Percentiles rank a stretch among this genome's conserved stretches.
Conservation (phyloP, 2,888 invertebrate genomes). For the Elegia similella region DNA sequence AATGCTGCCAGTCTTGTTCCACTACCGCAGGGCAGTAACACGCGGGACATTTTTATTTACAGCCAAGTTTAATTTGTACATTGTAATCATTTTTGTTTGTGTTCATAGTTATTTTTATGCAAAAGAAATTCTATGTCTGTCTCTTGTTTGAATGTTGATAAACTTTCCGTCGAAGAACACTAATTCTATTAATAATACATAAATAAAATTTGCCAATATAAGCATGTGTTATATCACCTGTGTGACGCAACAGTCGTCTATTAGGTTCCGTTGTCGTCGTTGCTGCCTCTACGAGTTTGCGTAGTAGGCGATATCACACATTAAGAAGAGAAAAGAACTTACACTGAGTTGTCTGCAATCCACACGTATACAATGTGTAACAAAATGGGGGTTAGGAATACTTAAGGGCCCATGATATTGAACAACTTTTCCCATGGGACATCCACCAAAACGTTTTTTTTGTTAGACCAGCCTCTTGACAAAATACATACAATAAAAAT, state of each 20-base stretch:
- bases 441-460: no score
- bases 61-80: no score
- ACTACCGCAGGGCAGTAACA: no score
- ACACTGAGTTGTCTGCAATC: neutral
- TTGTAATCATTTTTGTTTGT: no score
- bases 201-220: conserved; percentile 15
- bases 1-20: no score
- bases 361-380: neutral
- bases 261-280: conserved; percentile 28
- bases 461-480: no score
- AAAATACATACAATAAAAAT: no score
- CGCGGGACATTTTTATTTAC: no score
- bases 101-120: neutral
- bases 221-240: conserved; percentile 9
- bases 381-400: no score
- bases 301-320: neutral
- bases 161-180: conserved; percentile 5
- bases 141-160: neutral
- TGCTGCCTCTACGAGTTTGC: conserved; percentile 22
- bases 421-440: no score
- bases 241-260: conserved; percentile 12
- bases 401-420: no score
- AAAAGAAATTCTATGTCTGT: neutral
- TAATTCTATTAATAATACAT: conserved; percentile 10
- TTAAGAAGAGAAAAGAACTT: neutral